Evolutionary conservation across 92 coral and sea anemone species (phyloP).

Genomic region (Actinostola sp.): DNA sequence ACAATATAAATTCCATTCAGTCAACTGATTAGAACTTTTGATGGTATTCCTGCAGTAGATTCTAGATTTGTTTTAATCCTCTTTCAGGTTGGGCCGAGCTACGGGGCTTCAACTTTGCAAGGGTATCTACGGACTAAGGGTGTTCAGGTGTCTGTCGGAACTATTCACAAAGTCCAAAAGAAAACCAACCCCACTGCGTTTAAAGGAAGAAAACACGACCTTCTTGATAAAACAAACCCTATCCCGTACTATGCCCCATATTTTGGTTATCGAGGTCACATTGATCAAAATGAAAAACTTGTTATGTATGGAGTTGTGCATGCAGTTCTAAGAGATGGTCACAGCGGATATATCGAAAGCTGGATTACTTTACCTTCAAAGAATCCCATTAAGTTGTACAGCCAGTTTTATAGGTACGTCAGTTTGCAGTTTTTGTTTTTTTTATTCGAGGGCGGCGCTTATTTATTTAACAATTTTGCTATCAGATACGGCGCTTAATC

Average conservation of each 20-base stretch:
- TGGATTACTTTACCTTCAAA: constrained; percentile 52
- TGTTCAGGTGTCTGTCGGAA: constrained; percentile 28
- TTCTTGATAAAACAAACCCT: constrained; percentile 25
- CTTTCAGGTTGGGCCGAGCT: constrained; percentile 33
- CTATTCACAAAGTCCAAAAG: constrained; percentile 12
- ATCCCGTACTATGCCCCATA: constrained; percentile 27
- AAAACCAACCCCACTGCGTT: constrained; percentile 17
- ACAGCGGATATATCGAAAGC: constrained; percentile 33
- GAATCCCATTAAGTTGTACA: constrained; percentile 43
- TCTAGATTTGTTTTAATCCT: background rate
- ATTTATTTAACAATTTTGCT: too few relatives aligned
- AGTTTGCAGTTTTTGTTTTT: constrained; percentile 6
- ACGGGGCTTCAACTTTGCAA: constrained; percentile 36
- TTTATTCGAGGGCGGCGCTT: background rate
- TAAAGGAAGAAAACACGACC: constrained; percentile 22
- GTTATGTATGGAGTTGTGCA: too few relatives aligned
- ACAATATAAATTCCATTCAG: too few relatives aligned
- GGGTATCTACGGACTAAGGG: constrained; percentile 44
- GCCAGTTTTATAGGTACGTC: constrained; percentile 24
- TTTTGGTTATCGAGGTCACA: constrained; percentile 41
- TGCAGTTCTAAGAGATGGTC: constrained; percentile 38
- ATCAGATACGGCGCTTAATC: too few relatives aligned
- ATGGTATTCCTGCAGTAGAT: too few relatives aligned
- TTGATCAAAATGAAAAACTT: constrained; percentile 36
- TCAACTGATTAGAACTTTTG: too few relatives aligned